A percentile compares a stretch with the other conserved stretches of the same genome.
These are phyloP conservation scores for Oscheius myriophilus DNA, from an alignment of 2,888 invertebrate genomes.

Conservation along the genomic window DNA sequence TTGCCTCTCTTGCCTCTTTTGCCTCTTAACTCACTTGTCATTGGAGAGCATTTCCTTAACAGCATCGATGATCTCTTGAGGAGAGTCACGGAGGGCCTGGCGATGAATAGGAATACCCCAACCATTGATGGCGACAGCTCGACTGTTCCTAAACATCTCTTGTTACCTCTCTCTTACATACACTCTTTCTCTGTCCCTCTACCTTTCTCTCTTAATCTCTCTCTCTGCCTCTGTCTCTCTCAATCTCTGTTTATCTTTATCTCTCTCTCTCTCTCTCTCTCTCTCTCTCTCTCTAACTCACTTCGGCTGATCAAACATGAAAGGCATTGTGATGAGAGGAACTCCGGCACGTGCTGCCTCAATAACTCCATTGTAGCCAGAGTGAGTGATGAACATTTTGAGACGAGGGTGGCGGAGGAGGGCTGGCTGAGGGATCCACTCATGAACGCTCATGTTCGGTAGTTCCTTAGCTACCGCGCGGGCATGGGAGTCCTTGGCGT, in stretches of 20 bases:
- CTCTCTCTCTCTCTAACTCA: slow-evolving; percentile 15
- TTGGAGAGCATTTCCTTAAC: slow-evolving; percentile 40
- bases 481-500: slow-evolving; percentile 32
- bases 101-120: slow-evolving; percentile 54
- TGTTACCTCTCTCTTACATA: neutral
- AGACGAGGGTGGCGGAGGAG: slow-evolving; percentile 53
- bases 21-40: slow-evolving; percentile 24
- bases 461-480: slow-evolving; percentile 17
- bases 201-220: too few relatives aligned
- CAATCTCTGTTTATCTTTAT: too few relatives aligned
- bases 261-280: neutral
- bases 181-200: neutral
- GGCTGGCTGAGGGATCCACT: slow-evolving; percentile 53
- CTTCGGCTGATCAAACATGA: slow-evolving; percentile 51
- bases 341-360: slow-evolving; percentile 57
- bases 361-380: slow-evolving; percentile 64
- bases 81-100: slow-evolving; percentile 33
- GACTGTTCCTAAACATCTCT: slow-evolving; percentile 40
- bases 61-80: slow-evolving; percentile 33
- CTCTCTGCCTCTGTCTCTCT: too few relatives aligned
- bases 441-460: slow-evolving; percentile 42
- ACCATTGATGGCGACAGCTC: slow-evolving; percentile 52
- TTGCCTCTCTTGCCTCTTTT: too few relatives aligned
- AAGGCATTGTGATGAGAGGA: slow-evolving; percentile 51
- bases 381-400: slow-evolving; percentile 61